phyloP scores from a whole-genome alignment of 2,113 vertebrate species.

The Catharus minimus region DNA sequence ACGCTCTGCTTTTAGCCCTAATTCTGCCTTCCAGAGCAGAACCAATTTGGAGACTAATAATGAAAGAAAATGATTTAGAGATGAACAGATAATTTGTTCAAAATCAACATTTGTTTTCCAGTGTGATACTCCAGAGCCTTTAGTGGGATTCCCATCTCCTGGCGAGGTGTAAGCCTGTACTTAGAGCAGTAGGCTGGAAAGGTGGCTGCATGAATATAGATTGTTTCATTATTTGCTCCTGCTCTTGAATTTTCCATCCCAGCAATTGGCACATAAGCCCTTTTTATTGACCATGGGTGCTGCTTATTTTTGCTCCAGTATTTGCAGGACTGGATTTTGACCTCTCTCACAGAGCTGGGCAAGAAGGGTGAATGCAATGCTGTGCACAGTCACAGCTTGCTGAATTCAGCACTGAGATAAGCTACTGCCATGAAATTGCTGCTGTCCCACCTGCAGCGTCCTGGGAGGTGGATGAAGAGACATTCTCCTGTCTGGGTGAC shows the following conservation, averaged over 20 bases:
- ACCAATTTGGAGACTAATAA: slow-evolving; percentile 59
- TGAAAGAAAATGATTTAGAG: slow-evolving; percentile 59
- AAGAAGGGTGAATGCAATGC: background rate
- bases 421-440: background rate
- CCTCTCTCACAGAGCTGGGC: background rate
- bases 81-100: slow-evolving; percentile 53
- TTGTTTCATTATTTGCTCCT: slow-evolving; percentile 58
- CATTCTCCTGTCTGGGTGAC: background rate
- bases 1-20: slow-evolving; percentile 41
- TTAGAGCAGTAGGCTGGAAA: slow-evolving; percentile 40
- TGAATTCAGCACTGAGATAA: background rate
- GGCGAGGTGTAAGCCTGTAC: background rate
- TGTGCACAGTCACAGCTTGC: background rate
- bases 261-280: slow-evolving; percentile 42
- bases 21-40: slow-evolving; percentile 47
- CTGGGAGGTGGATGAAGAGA: background rate
- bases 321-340: slow-evolving; percentile 4
- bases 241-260: slow-evolving; percentile 52
- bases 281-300: slow-evolving; percentile 25
- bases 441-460: background rate
- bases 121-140: slow-evolving; percentile 16
- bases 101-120: slow-evolving; percentile 65
- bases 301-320: slow-evolving; percentile 25
- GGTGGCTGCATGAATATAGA: slow-evolving; percentile 53
- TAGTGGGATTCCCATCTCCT: slow-evolving; percentile 15